Evolutionary conservation across 2,797 vertebrate species (phyloP), one percentile per base, ranked within the genome.

Genomic region (Harpagifer antarcticus): DNA sequence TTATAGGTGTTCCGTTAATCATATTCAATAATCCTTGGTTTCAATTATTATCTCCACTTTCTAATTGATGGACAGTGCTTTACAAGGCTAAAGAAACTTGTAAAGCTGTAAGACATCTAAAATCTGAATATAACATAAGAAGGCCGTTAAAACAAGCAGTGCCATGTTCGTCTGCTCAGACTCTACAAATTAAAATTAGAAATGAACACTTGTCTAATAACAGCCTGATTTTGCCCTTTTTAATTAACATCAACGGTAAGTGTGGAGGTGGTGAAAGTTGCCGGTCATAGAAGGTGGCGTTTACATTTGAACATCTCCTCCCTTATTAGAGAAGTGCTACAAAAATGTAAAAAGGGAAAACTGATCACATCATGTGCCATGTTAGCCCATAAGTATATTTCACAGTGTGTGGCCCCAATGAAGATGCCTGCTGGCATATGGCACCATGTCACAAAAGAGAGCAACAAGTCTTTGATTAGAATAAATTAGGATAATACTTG

Each of bases 401-500:
- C 53, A 70, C 44, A 82, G 62, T 80, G 14, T 76, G 78, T 53
- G 68, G 65, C 72, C 72, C 5, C 69, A 40, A 58, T 72, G 63
- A 84, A 86, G 78, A 88, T 86, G 69, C 79, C 75, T 11, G 31
- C 72, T 61, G 74, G 71, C 87, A 90, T 85, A 85, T 86, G 86
- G 86, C 68, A 66, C 69, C 58, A 57, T 86, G 82, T 86, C 78
- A 89, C 70, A 66, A 68, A 81, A 69, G 20, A 60, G n/a, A 80
- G 83, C 72, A 86, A 84, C 87, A 86, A 72, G 79, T 87, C 72
- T 82, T 58, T 68, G 74, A 85, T 88, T 88, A 69, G 74, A 89
- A 90, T 86, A 83, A 79, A 85, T 83, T 88, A 84, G 70, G 76
- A 87, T 89, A 82, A 89, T 79, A 72, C 76, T 66, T 50, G 3